A percentile compares a stretch with the other conserved stretches of the same genome.
Conservation (phyloP, 2,113 vertebrate genomes). For the Zosterops hypoxanthus region DNA sequence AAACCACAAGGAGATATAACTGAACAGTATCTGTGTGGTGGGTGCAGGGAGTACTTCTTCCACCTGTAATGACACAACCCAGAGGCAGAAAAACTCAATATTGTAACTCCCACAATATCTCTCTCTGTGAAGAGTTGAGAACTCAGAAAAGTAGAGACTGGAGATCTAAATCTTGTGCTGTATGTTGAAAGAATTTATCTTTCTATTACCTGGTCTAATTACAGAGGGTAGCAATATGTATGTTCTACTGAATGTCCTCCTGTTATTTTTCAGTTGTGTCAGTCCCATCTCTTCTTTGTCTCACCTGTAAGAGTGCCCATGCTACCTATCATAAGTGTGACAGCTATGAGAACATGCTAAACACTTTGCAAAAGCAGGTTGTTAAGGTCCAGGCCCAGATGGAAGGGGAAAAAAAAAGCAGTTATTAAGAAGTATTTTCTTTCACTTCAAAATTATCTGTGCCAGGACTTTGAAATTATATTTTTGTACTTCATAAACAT, state of each 20-base stretch:
- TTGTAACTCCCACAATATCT: neutral
- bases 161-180: neutral
- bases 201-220: neutral
- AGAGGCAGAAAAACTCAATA: conserved; percentile 5
- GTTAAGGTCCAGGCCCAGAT: neutral
- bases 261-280: neutral
- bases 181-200: neutral
- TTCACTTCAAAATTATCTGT: neutral
- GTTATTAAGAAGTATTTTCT: conserved; percentile 15
- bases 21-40: conserved; percentile 17
- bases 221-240: neutral
- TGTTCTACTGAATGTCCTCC: conserved; percentile 5
- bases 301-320: neutral
- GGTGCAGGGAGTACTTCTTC: conserved; percentile 18
- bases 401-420: neutral
- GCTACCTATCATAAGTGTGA: neutral
- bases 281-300: neutral
- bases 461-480: neutral
- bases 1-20: conserved; percentile 60
- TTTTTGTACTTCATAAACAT: neutral
- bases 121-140: neutral
- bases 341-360: neutral
- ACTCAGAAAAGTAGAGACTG: neutral
- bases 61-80: conserved; percentile 25
- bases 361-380: neutral